Evolutionary conservation across 2,797 vertebrate genomes (phyloP).

Genomic region (Acestrorhynchus altus): DNA sequence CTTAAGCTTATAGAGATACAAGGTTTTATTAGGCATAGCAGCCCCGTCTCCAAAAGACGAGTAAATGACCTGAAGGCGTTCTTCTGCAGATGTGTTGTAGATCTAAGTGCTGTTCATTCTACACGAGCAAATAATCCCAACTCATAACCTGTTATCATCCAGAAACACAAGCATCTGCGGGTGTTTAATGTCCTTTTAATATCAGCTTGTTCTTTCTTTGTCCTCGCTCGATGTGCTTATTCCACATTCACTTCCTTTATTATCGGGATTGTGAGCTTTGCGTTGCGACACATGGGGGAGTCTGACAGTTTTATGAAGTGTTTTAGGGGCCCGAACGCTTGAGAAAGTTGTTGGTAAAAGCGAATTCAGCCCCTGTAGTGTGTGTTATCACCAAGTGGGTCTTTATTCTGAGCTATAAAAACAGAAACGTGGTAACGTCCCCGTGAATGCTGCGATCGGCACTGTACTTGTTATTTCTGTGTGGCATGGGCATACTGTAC

Average conservation of each 20-base stretch:
- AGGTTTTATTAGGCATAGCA: too few relatives aligned
- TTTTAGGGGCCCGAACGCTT: slow-evolving; percentile 66
- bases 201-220: slow-evolving; percentile 12
- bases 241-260: slow-evolving; percentile 50
- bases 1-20: too few relatives aligned
- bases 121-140: not conserved
- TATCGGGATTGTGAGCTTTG: slow-evolving; percentile 39
- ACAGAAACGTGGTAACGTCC: slow-evolving; percentile 27
- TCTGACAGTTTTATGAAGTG: slow-evolving; percentile 73
- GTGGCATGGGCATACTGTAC: not conserved
- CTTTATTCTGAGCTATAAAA: slow-evolving; percentile 46
- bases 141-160: not conserved
- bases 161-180: not conserved
- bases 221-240: not conserved
- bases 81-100: not conserved
- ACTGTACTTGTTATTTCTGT: slow-evolving; percentile 17
- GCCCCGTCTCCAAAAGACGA: too few relatives aligned
- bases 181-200: slow-evolving; percentile 19
- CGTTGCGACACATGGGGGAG: slow-evolving; percentile 54
- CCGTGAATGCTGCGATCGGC: slow-evolving; percentile 17
- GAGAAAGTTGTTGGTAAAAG: slow-evolving; percentile 66
- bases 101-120: slow-evolving; percentile 2
- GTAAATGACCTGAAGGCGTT: not conserved
- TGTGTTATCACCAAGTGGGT: slow-evolving; percentile 60
- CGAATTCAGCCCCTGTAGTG: slow-evolving; percentile 67